Conservation (phyloP, 92 coral and sea anemone species). For the Heteractis magnifica region DNA sequence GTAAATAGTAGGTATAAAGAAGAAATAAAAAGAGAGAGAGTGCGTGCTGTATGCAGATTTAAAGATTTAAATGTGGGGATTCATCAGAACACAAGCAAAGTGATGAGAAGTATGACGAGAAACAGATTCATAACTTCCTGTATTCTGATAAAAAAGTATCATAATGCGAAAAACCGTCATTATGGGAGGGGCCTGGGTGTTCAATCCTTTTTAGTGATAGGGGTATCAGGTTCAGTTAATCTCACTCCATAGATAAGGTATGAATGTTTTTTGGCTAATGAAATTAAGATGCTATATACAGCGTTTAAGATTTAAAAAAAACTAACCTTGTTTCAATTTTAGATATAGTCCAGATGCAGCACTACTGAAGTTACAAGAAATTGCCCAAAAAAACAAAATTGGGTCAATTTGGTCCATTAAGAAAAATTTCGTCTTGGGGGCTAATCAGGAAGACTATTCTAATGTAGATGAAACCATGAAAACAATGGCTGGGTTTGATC, state of each 20-base stretch:
- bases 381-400: constrained; percentile 20
- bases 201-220: too few species aligned
- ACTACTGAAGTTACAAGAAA: constrained; percentile 22
- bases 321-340: neutral
- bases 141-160: too few species aligned
- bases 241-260: too few species aligned
- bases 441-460: constrained; percentile 23
- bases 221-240: too few species aligned
- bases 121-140: too few species aligned
- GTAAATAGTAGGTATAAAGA: neutral
- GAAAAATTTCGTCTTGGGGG: constrained; percentile 37
- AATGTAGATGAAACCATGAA: constrained; percentile 7
- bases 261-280: neutral
- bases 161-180: too few species aligned
- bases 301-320: neutral
- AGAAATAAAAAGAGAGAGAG: too few species aligned
- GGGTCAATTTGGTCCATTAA: constrained; percentile 36
- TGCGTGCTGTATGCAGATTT: too few species aligned
- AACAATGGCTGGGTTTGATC: constrained; percentile 14
- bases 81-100: too few species aligned
- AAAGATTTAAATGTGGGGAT: too few species aligned
- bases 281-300: neutral
- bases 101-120: too few species aligned
- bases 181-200: too few species aligned
- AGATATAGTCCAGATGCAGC: constrained; percentile 34